A percentile compares a stretch with the other conserved stretches of the same genome.
Conservation (phyloP, 2,113 vertebrate genomes). For the Tyrannus savana region DNA sequence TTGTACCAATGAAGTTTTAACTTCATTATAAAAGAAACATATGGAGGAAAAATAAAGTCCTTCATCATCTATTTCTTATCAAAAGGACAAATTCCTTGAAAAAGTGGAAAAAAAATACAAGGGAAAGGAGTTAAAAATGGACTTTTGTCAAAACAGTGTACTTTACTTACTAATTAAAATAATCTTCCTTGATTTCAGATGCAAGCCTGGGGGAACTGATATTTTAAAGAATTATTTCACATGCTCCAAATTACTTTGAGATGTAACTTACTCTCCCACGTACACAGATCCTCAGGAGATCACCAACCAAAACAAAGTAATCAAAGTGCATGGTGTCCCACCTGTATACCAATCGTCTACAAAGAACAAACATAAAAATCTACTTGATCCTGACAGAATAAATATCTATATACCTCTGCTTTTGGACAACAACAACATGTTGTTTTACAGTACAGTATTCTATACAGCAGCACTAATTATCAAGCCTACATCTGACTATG, state of each 20-base stretch:
- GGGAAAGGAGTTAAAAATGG: accelerated
- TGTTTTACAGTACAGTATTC: background rate
- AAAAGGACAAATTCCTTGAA: background rate
- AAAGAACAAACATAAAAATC: background rate
- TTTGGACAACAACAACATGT: background rate
- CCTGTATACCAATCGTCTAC: background rate
- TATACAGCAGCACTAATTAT: background rate
- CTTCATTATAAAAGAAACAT: background rate
- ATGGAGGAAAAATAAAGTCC: background rate
- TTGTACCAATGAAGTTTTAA: background rate
- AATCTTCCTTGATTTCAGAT: background rate
- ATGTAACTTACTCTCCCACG: background rate
- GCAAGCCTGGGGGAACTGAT: background rate
- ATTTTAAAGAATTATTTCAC: background rate
- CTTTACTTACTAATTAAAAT: background rate
- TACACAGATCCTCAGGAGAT: background rate
- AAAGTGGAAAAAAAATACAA: background rate
- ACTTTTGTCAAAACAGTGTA: background rate
- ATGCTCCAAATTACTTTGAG: background rate
- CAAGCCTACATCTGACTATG: background rate
- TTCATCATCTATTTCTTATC: background rate
- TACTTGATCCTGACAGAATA: background rate
- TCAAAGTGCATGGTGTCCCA: background rate
- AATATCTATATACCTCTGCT: background rate
- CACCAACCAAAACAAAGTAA: background rate